Percentiles rank a stretch among this genome's conserved stretches.
Conservation (phyloP, 2,888 invertebrate genomes). For the Hirtodrosophila cameraria region DNA sequence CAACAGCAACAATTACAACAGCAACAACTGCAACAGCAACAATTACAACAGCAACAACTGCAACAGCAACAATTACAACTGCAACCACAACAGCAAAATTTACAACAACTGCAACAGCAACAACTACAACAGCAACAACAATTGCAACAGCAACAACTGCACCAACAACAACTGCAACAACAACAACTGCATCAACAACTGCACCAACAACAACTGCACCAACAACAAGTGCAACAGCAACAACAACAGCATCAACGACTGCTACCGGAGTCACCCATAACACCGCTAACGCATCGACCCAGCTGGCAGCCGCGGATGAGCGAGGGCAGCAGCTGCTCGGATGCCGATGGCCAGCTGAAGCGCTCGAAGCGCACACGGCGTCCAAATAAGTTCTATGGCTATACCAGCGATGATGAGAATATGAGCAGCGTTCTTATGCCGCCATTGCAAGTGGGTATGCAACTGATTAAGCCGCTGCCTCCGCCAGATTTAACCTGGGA, state of each 20-base stretch:
- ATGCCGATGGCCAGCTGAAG: constrained; percentile 86
- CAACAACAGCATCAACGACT: constrained; percentile 18
- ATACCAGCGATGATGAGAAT: constrained; percentile 93
- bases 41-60: constrained; percentile 17
- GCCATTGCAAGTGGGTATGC: constrained; percentile 79
- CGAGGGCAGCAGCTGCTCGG: constrained; percentile 85
- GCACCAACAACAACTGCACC: constrained; percentile 2
- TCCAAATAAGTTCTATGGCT: constrained; percentile 94
- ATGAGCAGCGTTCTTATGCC: constrained; percentile 81
- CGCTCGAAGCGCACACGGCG: constrained; percentile 92
- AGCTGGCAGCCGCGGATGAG: constrained; percentile 67
- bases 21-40: constrained; percentile 1
- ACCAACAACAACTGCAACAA: background rate
- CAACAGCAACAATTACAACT: background rate
- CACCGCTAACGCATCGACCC: constrained; percentile 66
- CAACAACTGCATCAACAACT: constrained; percentile 9
- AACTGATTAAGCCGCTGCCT: constrained; percentile 85
- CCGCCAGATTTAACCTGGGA: constrained; percentile 90
- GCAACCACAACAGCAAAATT: too few species aligned
- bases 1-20: background rate
- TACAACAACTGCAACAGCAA: too few species aligned
- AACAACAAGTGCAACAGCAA: constrained; percentile 19
- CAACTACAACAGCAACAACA: too few species aligned
- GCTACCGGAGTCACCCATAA: constrained; percentile 53
- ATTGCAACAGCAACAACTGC: constrained; percentile 1